Conservation (phyloP, 1,140 invertebrate genomes). For the Drosophila prosaltans region DNA sequence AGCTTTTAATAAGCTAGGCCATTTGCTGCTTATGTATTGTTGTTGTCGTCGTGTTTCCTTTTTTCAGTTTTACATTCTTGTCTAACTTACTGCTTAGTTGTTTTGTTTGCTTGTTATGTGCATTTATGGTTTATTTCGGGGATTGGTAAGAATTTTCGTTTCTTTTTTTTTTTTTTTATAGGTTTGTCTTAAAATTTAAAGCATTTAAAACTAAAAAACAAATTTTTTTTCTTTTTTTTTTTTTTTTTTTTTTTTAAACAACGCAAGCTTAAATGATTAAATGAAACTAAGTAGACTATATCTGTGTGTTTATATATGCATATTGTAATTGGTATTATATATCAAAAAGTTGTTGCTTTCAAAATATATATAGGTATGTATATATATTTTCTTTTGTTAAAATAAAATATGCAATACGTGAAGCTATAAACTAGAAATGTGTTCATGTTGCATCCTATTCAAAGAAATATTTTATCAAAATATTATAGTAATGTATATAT, state of each 20-base stretch:
- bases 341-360: conserved; percentile 21
- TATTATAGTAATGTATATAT: conserved; percentile 7
- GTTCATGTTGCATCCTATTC: conserved; percentile 56
- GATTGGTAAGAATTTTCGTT: conserved; percentile 50
- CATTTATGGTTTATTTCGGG: conserved; percentile 50
- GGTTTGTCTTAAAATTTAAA: conserved; percentile 54
- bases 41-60: conserved; percentile 58
- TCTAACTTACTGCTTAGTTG: conserved; percentile 75
- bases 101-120: conserved; percentile 48
- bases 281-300: conserved; percentile 62
- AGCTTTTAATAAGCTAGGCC: conserved; percentile 21
- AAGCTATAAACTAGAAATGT: conserved; percentile 58
- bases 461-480: conserved; percentile 31
- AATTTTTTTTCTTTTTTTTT: conserved; percentile 35
- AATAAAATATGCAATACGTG: conserved; percentile 41
- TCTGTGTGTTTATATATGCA: conserved; percentile 46
- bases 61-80: conserved; percentile 58
- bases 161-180: conserved; percentile 50
- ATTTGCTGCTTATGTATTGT: conserved; percentile 16
- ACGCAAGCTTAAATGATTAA: conserved; percentile 61
- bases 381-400: conserved; percentile 43
- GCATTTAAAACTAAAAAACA: conserved; percentile 79
- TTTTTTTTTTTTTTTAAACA: conserved; percentile 55
- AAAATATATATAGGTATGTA: conserved; percentile 39
- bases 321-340: conserved; percentile 20